phyloP scores from a whole-genome alignment of 1,140 invertebrate species.

The Scaptomyza pallida region DNA sequence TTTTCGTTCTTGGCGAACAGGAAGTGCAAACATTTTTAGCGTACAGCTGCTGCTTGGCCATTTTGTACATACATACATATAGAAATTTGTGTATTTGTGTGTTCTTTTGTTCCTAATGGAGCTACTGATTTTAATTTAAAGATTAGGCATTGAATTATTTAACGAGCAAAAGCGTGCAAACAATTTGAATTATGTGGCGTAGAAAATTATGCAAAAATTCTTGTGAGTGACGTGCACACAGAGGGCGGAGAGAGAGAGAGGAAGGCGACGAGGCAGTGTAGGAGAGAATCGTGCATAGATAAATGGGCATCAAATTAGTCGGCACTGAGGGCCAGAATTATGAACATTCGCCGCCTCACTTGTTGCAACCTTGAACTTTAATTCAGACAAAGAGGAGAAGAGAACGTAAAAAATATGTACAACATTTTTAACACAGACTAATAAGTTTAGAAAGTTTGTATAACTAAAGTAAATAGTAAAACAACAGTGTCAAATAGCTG shows the following conservation, averaged over 20 bases:
- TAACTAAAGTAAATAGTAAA: too few species aligned
- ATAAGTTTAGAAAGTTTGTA: too few species aligned
- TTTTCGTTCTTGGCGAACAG: background rate
- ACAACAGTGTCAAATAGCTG: too few species aligned
- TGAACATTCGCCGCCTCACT: background rate
- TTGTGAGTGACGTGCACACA: conserved; percentile 9
- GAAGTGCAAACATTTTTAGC: conserved; percentile 55
- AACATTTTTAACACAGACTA: background rate
- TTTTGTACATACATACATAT: background rate
- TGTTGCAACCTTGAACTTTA: conserved; percentile 8
- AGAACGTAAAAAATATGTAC: background rate
- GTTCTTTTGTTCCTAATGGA: conserved; percentile 53
- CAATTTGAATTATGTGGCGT: conserved; percentile 76
- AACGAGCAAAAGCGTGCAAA: conserved; percentile 52
- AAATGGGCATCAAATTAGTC: conserved; percentile 66
- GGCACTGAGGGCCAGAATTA: background rate
- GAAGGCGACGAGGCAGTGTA: too few species aligned
- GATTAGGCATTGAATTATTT: conserved; percentile 79
- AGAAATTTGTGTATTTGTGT: too few species aligned
- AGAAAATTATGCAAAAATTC: conserved; percentile 62
- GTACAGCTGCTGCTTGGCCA: conserved; percentile 28
- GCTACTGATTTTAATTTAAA: conserved; percentile 76
- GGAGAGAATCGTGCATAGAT: conserved; percentile 38
- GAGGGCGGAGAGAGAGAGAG: background rate
- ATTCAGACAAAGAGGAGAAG: background rate